These are phyloP conservation scores for Cranoglanis bouderius DNA, from an alignment of 2,113 vertebrate genomes.

Conservation along the genomic window DNA sequence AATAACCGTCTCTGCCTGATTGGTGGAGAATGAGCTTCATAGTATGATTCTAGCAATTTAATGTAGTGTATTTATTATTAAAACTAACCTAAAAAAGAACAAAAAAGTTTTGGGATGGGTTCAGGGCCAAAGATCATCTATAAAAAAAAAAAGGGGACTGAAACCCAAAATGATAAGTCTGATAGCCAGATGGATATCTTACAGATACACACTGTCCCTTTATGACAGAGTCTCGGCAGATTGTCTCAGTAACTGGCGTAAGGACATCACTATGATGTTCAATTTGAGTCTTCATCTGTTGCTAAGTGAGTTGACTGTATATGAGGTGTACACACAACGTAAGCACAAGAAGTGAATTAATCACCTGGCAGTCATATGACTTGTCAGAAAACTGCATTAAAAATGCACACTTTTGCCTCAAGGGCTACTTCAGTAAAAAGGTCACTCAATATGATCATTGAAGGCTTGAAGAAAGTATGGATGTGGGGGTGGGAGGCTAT, in stretches of 20 bases:
- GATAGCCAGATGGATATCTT: not conserved
- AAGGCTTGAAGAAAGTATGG: not conserved
- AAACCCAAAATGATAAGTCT: not conserved
- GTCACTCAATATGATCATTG: not conserved
- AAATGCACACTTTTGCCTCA: not conserved
- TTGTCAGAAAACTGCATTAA: not conserved
- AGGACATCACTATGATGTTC: not conserved
- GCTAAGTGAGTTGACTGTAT: not conserved
- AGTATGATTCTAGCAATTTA: not conserved
- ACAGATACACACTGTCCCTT: not conserved
- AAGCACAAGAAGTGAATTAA: not conserved
- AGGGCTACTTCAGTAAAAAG: not conserved
- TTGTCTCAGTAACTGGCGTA: not conserved
- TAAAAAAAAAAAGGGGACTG: not conserved
- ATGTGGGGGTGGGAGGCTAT: not conserved
- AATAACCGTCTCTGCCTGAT: not conserved
- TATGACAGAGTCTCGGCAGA: not conserved
- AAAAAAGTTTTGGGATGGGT: not conserved
- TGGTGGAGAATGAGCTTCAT: not conserved
- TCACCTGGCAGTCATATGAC: not conserved
- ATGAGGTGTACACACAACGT: not conserved
- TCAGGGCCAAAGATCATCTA: not conserved
- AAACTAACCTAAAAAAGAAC: not conserved
- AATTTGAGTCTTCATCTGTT: not conserved
- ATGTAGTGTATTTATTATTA: not conserved